Percentiles rank a stretch among this genome's conserved stretches.
Evolutionary conservation across 2,888 invertebrate genomes (phyloP).

Genomic region (Subacronicta megacephala): DNA sequence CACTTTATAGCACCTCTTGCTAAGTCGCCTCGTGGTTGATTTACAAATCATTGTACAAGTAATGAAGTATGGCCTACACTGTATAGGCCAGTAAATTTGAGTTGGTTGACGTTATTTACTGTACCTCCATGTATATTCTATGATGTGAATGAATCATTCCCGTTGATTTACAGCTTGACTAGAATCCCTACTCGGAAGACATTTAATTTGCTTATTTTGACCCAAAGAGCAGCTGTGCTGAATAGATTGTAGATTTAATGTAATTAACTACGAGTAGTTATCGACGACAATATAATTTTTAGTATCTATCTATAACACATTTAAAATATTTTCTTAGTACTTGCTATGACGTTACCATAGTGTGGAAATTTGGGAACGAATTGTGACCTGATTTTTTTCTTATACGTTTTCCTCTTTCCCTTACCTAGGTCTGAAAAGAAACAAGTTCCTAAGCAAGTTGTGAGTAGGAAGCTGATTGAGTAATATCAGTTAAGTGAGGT

Average conservation of each 20-base stretch:
- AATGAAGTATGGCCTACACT: slow-evolving; percentile 45
- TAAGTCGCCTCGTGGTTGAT: slow-evolving; percentile 40
- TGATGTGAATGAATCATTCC: slow-evolving; percentile 38
- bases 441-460: slow-evolving; percentile 37
- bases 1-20: slow-evolving; percentile 32
- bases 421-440: no score
- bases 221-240: slow-evolving; percentile 19
- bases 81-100: slow-evolving; percentile 32
- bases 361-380: no score
- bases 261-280: no score
- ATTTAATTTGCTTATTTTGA: slow-evolving; percentile 43
- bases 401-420: no score
- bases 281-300: no score
- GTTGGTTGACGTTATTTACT: slow-evolving; percentile 36
- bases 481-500: slow-evolving; percentile 77
- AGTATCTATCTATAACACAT: no score
- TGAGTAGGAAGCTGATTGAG: slow-evolving; percentile 72
- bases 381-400: no score
- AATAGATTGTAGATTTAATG: no score
- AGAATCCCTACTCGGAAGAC: slow-evolving; percentile 42
- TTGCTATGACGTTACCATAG: no score
- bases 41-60: slow-evolving; percentile 55
- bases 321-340: no score
- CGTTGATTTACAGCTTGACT: slow-evolving; percentile 37
- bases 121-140: slow-evolving; percentile 18